Evolutionary conservation across 2,888 invertebrate species (phyloP).

Genomic region (Drosophila pseudotakahashii): DNA sequence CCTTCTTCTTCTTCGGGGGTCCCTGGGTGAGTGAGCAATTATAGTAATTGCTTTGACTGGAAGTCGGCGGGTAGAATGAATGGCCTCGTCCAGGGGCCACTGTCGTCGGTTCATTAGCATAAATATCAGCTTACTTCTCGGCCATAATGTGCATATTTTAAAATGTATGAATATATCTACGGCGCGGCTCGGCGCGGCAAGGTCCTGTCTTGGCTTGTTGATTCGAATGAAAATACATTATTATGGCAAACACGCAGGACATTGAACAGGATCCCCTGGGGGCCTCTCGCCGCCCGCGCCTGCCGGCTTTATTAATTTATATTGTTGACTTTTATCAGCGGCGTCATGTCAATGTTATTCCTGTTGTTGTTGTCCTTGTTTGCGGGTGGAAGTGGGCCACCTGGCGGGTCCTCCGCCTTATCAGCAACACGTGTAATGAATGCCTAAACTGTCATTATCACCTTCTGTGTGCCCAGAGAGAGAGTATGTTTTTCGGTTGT

Average conservation of each 20-base stretch:
- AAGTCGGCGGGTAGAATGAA: constrained; percentile 58
- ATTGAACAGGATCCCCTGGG: constrained; percentile 60
- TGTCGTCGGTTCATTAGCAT: constrained; percentile 75
- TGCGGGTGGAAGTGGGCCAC: constrained; percentile 9
- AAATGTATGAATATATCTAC: constrained; percentile 58
- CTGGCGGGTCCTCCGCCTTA: constrained; percentile 51
- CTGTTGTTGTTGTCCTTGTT: constrained; percentile 3
- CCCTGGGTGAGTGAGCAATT: constrained; percentile 60
- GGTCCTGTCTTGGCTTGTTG: constrained; percentile 48
- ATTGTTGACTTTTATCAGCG: constrained; percentile 81
- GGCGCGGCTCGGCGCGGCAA: too few relatives aligned
- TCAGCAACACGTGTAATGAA: constrained; percentile 80
- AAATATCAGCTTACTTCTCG: constrained; percentile 75
- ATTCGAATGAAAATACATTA: constrained; percentile 78
- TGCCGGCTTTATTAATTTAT: constrained; percentile 80
- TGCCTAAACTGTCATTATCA: constrained; percentile 80
- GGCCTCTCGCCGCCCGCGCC: constrained; percentile 53
- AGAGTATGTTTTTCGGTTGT: constrained; percentile 77
- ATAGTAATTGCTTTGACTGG: constrained; percentile 71
- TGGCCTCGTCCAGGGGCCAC: constrained; percentile 48
- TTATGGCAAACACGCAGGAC: constrained; percentile 80
- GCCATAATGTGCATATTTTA: constrained; percentile 78
- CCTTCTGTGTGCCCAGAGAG: constrained; percentile 57
- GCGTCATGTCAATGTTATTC: constrained; percentile 63
- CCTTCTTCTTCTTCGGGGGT: neutral